Base-by-base conservation (phyloP, 2,888 invertebrate species). In the Stomorhina lunata region DNA sequence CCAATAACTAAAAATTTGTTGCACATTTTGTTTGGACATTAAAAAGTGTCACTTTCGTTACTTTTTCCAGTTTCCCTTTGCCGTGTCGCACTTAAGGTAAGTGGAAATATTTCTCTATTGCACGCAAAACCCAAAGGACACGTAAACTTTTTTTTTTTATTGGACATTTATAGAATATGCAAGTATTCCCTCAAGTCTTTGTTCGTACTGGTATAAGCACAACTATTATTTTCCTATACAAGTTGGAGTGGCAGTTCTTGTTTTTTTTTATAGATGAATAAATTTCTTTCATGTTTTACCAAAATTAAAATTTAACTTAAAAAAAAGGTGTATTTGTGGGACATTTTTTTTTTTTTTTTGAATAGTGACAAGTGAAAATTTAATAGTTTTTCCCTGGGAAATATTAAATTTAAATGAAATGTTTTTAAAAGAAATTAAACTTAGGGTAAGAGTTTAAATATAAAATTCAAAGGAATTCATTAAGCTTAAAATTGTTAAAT, bases 61-160 rank as follows among this genome's bases (percentile, higher is more conserved):
- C 17, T 20, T 17, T 22, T 55, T 43, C 6, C 10, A 37, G 20
- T 27, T 50, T 25, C n/a, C 10, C 40, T 59, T 63, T 57, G 6
- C 9, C n/a, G 15, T 40, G 25, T 37, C 20, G 43, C 59, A 34
- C 43, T 72, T 50, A 50, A 29, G 17, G 73, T 68, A 45, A 75
- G 53, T 73, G 57, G 66, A 81, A 85, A 86, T 88, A 86, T 81
- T 57, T 69, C 55, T 48, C 72, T 25, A 12, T 59, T 75, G 68
- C 84, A 84, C 83, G 84, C 84, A 82, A 83, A 73, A 77, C 78
- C 57, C 81, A 27, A 59, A 55, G 80, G 85, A 55, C 80, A 77
- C 25, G 73, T 77, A 63, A 79, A 29, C 55, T 57, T 55, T 81
- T n/a, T n/a, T n/a, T n/a, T n/a, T n/a, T 75, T 63, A 55, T 75